Conservation (phyloP, 2,888 invertebrate species). For the Helleia helle region DNA sequence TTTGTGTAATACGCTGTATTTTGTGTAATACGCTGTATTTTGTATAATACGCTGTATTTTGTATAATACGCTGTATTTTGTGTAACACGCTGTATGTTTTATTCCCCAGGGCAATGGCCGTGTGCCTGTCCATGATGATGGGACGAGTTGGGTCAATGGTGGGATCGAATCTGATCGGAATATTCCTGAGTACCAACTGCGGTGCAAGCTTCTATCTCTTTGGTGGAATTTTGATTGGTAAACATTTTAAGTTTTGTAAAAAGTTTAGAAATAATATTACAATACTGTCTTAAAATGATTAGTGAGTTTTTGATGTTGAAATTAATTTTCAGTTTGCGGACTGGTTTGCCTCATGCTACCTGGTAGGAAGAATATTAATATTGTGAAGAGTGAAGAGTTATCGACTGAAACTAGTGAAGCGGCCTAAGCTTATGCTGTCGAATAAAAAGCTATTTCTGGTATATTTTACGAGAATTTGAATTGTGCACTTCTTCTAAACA, state of each 20-base stretch:
- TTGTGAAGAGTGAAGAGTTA: neutral
- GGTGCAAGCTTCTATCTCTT: slow-evolving; percentile 77
- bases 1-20: too few species aligned
- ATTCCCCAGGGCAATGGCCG: slow-evolving; percentile 72
- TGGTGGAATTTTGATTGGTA: slow-evolving; percentile 63
- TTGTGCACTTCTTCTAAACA: too few species aligned
- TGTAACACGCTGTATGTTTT: too few species aligned
- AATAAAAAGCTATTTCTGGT: too few species aligned
- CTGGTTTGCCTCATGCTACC: slow-evolving; percentile 51
- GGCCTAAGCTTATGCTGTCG: neutral
- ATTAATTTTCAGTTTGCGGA: slow-evolving; percentile 40
- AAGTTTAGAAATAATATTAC: too few species aligned
- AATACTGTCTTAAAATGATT: too few species aligned
- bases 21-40: too few species aligned
- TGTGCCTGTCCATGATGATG: slow-evolving; percentile 76
- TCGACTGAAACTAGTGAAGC: neutral
- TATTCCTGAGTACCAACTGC: slow-evolving; percentile 75
- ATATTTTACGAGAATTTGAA: too few species aligned
- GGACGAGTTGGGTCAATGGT: slow-evolving; percentile 79
- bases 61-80: too few species aligned
- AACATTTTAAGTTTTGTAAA: slow-evolving; percentile 26
- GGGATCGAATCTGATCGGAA: slow-evolving; percentile 77
- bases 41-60: too few species aligned
- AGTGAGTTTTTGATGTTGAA: too few species aligned
- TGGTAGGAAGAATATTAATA: slow-evolving; percentile 28